Conservation (phyloP, 2,797 vertebrate species). For the Macrochelys suwanniensis region DNA sequence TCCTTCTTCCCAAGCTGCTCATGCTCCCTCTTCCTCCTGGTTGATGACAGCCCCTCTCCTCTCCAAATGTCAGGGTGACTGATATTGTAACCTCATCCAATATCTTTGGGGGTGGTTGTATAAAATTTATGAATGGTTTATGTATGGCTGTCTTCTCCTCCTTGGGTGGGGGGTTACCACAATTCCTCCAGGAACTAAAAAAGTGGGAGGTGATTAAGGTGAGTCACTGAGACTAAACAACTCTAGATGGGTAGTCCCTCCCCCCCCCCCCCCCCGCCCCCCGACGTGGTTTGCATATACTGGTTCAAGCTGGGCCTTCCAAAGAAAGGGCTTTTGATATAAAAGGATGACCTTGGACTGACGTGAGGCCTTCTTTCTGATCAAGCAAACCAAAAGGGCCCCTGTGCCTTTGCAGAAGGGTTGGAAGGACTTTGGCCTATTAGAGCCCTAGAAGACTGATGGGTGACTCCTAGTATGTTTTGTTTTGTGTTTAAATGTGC, state of each 20-base stretch:
- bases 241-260: not conserved
- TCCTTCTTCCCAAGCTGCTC: not conserved
- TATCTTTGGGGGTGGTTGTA: not conserved
- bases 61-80: not conserved
- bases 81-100: not conserved
- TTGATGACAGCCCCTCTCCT: not conserved
- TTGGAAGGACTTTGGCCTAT: not conserved
- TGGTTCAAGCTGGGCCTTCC: not conserved
- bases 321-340: not conserved
- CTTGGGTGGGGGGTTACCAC: not conserved
- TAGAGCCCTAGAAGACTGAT: not conserved
- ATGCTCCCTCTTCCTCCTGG: too few relatives aligned
- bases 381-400: not conserved
- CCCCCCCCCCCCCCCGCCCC: rapidly evolving
- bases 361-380: not conserved
- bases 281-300: not conserved
- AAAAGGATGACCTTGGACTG: not conserved
- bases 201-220: not conserved
- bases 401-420: not conserved
- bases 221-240: not conserved
- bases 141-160: not conserved
- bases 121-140: not conserved
- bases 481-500: not conserved
- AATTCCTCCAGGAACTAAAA: too few relatives aligned
- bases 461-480: not conserved